Base-by-base conservation (phyloP, 2,888 invertebrate genomes). In the Hyles lineata region DNA sequence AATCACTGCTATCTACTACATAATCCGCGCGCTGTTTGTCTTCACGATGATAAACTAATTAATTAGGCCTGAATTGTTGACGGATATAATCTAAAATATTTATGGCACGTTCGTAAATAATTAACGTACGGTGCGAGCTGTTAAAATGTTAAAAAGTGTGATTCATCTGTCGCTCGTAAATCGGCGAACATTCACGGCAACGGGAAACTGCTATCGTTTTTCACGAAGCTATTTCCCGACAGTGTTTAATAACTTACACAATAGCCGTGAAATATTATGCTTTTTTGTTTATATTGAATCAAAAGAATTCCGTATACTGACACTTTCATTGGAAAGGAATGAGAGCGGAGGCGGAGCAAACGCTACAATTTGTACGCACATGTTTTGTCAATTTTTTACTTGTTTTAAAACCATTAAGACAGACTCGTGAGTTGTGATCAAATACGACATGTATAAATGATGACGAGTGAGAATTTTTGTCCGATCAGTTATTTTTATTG, bases 81-180 rank as follows among this genome's bases (percentile, higher is more conserved):
- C 70, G 55, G 21, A 43, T 21, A 61, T 73, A 73, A 73, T 73
- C 73, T 70, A 25, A 62, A 70, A 70, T 73, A 70, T 70, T 73
- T 62, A 73, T 73, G 61, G 52, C 50, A 17, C 29, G 61, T 73
- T 73, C 55, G 23, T 73, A 73, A 73, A 73, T 73, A 73, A 70
- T 70, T 52, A 23, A 32, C 55, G 73, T 21, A 67, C 23, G 62
- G 52, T n/a, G 35, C 23, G 19, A 52, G 35, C 55, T 62, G 71
- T 61, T 8, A 25, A 71, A 62, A 2, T 52, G 23, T 58, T 72
- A 58, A 72, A 43, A 72, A n/a, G 35, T 35, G 58, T 72, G 67
- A 67, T 43, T 72, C 58, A 72, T 58, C 35, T 63, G 32, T 58
- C 63, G 58, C 35, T 58, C 25, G 35, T 67, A 67, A 72, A 62